phyloP scores from a whole-genome alignment of 2,113 vertebrate genomes.

The Pagrus major region DNA sequence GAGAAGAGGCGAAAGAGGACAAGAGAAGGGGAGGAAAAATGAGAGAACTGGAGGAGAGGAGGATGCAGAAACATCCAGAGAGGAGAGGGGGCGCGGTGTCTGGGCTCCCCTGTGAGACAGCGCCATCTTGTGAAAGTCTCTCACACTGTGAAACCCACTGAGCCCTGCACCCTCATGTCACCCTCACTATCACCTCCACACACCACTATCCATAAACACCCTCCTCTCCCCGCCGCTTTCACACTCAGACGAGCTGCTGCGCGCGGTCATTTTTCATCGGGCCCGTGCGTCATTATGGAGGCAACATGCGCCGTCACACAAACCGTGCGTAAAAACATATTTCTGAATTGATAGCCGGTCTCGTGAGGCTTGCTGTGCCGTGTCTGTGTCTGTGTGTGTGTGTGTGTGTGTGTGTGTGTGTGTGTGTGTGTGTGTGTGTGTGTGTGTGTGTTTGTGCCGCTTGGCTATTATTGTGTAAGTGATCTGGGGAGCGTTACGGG shows the following conservation, averaged over 20 bases:
- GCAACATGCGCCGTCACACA: slow-evolving; percentile 45
- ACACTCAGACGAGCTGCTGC: slow-evolving; percentile 43
- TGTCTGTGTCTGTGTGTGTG: background rate
- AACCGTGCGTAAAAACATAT: slow-evolving; percentile 51
- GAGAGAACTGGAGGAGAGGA: background rate
- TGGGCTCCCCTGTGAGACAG: no score
- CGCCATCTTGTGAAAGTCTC: slow-evolving; percentile 50
- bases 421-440: slow-evolving; percentile 15
- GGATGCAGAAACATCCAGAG: background rate
- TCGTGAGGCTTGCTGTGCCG: slow-evolving; percentile 21
- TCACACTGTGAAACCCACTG: background rate
- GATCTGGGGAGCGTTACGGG: slow-evolving; percentile 66
- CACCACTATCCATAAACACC: slow-evolving; percentile 11
- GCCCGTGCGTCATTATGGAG: slow-evolving; percentile 37
- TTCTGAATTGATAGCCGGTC: slow-evolving; percentile 38
- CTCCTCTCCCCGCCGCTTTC: slow-evolving; percentile 14
- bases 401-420: background rate
- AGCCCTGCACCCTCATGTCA: slow-evolving; percentile 19
- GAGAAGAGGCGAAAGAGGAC: background rate
- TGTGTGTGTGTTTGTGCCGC: slow-evolving; percentile 19
- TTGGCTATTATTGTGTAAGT: slow-evolving; percentile 59
- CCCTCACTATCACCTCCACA: slow-evolving; percentile 22
- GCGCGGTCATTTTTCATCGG: slow-evolving; percentile 46
- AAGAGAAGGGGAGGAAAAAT: background rate
- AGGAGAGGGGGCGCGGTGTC: no score